Percentiles rank a stretch among this genome's conserved stretches.
Conservation (phyloP, 2,888 invertebrate species). For the Tanaodytes sp. region DNA sequence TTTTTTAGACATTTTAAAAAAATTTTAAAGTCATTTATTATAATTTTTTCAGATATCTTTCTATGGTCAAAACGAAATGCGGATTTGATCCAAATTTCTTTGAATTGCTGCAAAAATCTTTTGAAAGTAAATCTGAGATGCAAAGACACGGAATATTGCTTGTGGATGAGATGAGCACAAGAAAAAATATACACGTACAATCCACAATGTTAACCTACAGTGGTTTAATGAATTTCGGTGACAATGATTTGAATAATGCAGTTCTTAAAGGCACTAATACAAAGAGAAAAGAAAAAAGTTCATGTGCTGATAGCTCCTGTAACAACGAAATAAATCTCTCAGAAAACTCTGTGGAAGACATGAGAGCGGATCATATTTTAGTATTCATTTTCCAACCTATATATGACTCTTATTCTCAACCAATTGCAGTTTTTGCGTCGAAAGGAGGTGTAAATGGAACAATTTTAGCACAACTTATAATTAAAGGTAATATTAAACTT, state of each 20-base stretch:
- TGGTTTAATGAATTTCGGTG: slow-evolving; percentile 29
- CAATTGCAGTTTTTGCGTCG: slow-evolving; percentile 27
- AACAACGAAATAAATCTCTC: slow-evolving; percentile 2
- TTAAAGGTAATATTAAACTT: slow-evolving; percentile 14
- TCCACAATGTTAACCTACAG: slow-evolving; percentile 18
- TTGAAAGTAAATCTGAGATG: slow-evolving; percentile 29
- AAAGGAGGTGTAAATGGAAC: slow-evolving; percentile 9
- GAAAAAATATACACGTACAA: slow-evolving; percentile 20
- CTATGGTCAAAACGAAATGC: slow-evolving; percentile 12
- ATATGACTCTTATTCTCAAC: slow-evolving; percentile 29
- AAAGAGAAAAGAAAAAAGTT: slow-evolving; percentile 10
- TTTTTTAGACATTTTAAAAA: slow-evolving; percentile 1
- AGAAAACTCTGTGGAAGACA: slow-evolving; percentile 13
- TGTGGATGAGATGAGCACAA: slow-evolving; percentile 15
- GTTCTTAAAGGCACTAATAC: slow-evolving; percentile 6
- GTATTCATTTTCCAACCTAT: slow-evolving; percentile 31
- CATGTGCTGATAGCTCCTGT: background rate
- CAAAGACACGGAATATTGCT: slow-evolving; percentile 33
- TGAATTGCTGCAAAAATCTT: slow-evolving; percentile 22
- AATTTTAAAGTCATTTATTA: background rate
- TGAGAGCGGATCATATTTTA: slow-evolving; percentile 28
- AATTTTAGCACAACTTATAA: slow-evolving; percentile 15
- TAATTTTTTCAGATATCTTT: slow-evolving; percentile 14
- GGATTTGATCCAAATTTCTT: slow-evolving; percentile 44
- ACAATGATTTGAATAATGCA: slow-evolving; percentile 2